Conservation (phyloP, 2,113 vertebrate species). For the Hoplias malabaricus region DNA sequence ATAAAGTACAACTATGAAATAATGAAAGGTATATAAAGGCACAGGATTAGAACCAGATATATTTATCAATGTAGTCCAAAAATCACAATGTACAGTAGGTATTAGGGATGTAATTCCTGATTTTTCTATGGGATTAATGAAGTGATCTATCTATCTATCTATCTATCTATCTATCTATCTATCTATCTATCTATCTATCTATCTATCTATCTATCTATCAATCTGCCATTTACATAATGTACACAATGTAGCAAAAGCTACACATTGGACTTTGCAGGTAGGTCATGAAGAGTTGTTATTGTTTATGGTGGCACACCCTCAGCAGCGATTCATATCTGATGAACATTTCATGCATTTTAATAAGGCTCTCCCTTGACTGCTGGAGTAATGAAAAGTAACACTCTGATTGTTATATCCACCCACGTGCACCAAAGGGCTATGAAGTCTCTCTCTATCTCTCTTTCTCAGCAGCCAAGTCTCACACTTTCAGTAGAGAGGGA, state of each 20-base stretch:
- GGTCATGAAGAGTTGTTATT: conserved; percentile 31
- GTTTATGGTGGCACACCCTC: conserved; percentile 21
- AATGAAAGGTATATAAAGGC: background rate
- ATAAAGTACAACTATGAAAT: background rate
- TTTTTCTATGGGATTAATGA: too few relatives aligned
- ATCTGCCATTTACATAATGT: background rate
- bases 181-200: background rate
- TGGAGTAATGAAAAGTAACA: conserved; percentile 69
- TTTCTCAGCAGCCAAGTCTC: conserved; percentile 22
- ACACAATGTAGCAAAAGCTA: background rate
- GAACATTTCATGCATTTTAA: conserved; percentile 56
- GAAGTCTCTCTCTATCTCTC: conserved; percentile 39
- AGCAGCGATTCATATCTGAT: conserved; percentile 55
- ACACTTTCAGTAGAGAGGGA: background rate
- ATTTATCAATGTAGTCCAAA: background rate
- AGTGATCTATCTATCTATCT: background rate
- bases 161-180: background rate
- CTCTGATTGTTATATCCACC: conserved; percentile 61
- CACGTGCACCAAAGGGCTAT: conserved; percentile 30
- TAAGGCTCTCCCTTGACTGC: conserved; percentile 54
- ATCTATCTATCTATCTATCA: background rate
- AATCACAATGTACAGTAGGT: background rate
- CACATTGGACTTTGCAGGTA: background rate
- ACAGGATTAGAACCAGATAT: background rate
- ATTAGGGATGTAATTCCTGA: background rate